Evolutionary conservation across 2,797 vertebrate species (phyloP).

Genomic region (Monodelphis domestica): DNA sequence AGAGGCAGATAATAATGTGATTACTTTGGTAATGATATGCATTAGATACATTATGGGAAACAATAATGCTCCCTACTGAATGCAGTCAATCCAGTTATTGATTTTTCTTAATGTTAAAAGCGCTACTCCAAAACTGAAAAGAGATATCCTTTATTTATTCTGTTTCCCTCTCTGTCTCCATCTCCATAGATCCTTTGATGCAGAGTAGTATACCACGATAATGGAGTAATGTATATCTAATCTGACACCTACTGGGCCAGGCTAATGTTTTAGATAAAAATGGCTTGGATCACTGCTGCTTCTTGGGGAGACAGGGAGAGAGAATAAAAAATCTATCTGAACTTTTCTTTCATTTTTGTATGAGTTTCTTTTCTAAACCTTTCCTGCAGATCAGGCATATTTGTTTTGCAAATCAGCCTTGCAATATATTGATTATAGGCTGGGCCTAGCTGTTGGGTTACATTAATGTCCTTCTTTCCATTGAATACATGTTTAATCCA

Average conservation of each 20-base stretch:
- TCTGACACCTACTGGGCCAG: slow-evolving; percentile 88
- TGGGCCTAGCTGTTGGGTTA: not conserved
- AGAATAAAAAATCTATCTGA: slow-evolving; percentile 11
- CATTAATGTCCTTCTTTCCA: not conserved
- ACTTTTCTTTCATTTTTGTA: slow-evolving; percentile 66
- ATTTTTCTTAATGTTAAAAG: slow-evolving; percentile 94
- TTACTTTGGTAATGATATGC: slow-evolving; percentile 92
- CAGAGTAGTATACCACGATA: slow-evolving; percentile 84
- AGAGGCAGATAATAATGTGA: slow-evolving; percentile 87
- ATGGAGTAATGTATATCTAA: slow-evolving; percentile 87
- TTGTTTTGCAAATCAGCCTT: slow-evolving; percentile 36
- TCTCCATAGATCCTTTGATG: slow-evolving; percentile 84
- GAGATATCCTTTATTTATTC: slow-evolving; percentile 86
- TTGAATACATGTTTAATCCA: slow-evolving; percentile 8
- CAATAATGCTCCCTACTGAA: slow-evolving; percentile 90
- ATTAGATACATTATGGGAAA: slow-evolving; percentile 92
- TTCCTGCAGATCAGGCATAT: slow-evolving; percentile 11
- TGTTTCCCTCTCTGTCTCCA: slow-evolving; percentile 74
- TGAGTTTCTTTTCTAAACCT: slow-evolving; percentile 55
- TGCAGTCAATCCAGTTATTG: slow-evolving; percentile 90
- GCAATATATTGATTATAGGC: slow-evolving; percentile 14
- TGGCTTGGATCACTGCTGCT: slow-evolving; percentile 83
- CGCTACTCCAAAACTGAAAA: slow-evolving; percentile 85
- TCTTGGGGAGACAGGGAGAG: slow-evolving; percentile 37
- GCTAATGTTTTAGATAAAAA: slow-evolving; percentile 87